Evolutionary conservation across 2,888 invertebrate genomes (phyloP).

Genomic region (Pseudanteris insignis): DNA sequence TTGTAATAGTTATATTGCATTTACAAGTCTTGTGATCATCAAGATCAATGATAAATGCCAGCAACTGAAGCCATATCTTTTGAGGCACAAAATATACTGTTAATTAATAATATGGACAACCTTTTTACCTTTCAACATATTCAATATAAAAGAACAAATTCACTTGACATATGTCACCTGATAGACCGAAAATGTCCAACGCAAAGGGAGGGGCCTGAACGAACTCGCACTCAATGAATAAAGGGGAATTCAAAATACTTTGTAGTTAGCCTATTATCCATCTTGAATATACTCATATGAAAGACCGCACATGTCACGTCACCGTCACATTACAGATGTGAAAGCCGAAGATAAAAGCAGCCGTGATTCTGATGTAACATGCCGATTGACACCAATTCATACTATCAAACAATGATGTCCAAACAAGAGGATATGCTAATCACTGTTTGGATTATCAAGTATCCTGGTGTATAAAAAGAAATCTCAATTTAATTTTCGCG

Average conservation of each 20-base stretch:
- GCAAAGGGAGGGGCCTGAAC: slow-evolving; percentile 1
- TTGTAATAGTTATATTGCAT: too few relatives aligned
- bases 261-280: slow-evolving; percentile 29
- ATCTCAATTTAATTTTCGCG: background rate
- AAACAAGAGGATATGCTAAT: slow-evolving; percentile 35
- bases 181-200: slow-evolving; percentile 16
- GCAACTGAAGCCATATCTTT: too few relatives aligned
- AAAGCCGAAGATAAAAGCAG: slow-evolving; percentile 39
- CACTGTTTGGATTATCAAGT: slow-evolving; percentile 35
- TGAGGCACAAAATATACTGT: too few relatives aligned
- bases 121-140: too few relatives aligned
- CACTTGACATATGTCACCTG: too few relatives aligned
- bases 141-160: too few relatives aligned
- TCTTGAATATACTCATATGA: slow-evolving; percentile 26
- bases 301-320: slow-evolving; percentile 30
- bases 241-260: slow-evolving; percentile 24
- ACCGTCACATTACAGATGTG: slow-evolving; percentile 41
- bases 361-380: slow-evolving; percentile 33
- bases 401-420: slow-evolving; percentile 25
- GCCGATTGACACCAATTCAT: slow-evolving; percentile 31
- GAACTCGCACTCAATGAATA: slow-evolving; percentile 2
- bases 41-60: too few relatives aligned
- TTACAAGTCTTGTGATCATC: too few relatives aligned
- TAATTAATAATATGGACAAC: too few relatives aligned
- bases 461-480: background rate